Conservation (phyloP, 2,113 vertebrate species). For the Oncorhynchus tshawytscha region DNA sequence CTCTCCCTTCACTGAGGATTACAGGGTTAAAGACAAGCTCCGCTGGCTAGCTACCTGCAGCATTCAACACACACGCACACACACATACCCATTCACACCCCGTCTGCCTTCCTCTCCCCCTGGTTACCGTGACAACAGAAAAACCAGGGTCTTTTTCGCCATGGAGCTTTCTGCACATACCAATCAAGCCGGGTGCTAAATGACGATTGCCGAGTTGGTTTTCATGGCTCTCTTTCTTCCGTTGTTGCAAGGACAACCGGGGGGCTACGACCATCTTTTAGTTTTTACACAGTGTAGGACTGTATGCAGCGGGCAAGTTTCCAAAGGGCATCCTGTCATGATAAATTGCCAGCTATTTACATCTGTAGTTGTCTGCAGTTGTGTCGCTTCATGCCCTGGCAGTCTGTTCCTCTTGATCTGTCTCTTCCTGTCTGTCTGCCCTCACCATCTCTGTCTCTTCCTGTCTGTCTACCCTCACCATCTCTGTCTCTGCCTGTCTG, state of each 20-base stretch:
- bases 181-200: conserved; percentile 27
- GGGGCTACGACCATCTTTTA: neutral
- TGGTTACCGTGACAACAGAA: conserved; percentile 70
- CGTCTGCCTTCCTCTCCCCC: conserved; percentile 3
- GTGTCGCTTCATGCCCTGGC: neutral
- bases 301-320: neutral
- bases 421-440: neutral
- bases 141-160: conserved; percentile 27
- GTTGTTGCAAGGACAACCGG: neutral
- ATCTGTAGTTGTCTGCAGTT: neutral
- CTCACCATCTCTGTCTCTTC: too few species aligned
- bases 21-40: too few species aligned
- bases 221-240: neutral
- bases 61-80: neutral
- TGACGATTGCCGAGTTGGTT: conserved; percentile 9
- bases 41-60: conserved; percentile 10
- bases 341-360: neutral
- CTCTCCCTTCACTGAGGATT: too few species aligned
- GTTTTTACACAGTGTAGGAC: neutral
- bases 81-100: neutral
- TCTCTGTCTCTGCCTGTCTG: neutral
- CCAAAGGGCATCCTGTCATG: conserved; percentile 3
- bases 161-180: conserved; percentile 13
- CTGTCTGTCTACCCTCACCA: too few species aligned
- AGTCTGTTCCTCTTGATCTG: neutral